Evolutionary conservation across 2,888 invertebrate species (phyloP), one percentile per base, ranked within the genome.

Genomic region (Chymomyza amoena): DNA sequence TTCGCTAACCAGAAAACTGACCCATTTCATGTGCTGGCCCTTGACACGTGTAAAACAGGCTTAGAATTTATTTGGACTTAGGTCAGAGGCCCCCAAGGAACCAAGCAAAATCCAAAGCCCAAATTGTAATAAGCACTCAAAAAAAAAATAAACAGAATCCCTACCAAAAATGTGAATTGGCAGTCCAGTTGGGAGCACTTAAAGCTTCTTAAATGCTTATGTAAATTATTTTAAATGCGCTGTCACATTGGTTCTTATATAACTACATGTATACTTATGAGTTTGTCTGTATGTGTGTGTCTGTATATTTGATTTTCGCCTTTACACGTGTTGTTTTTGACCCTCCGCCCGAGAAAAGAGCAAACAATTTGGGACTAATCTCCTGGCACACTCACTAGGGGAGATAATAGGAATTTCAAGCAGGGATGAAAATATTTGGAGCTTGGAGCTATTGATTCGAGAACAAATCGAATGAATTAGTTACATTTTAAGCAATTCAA

Each of bases 171-270:
- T 62, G 45, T 66, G 59, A 54, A 66, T 72, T 66, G 72, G 45
- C 50, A 36, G 59, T 18, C 68, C 51, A 32, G 60, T 45, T 20
- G 16, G 28, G 52, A 64, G 64, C 50, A 72, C 73, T 75, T 72
- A 73, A 72, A 70, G 72, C 66, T 56, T 59, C 76, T 61, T 70
- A 86, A 86, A 81, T 70, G 81, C 82, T 83, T 83, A 83, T 83
- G 82, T 72, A 86, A 83, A 82, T 84, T 65, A 79, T 73, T 79
- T 71, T 69, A 81, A 86, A 78, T 79, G 16, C 18, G 54, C 39
- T 45, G 39, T 45, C 39, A 45, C 39, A 45, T 13, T 45, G 39
- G 13, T 45, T 45, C 39, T 45, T 45, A 45, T 13, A 13, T 45
- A 45, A 13, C 3, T 45, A 4, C 4, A 45, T 15, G 4, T 13